Evolutionary conservation across 2,797 vertebrate species (phyloP).

Genomic region (Mormyrus hasselquistii): DNA sequence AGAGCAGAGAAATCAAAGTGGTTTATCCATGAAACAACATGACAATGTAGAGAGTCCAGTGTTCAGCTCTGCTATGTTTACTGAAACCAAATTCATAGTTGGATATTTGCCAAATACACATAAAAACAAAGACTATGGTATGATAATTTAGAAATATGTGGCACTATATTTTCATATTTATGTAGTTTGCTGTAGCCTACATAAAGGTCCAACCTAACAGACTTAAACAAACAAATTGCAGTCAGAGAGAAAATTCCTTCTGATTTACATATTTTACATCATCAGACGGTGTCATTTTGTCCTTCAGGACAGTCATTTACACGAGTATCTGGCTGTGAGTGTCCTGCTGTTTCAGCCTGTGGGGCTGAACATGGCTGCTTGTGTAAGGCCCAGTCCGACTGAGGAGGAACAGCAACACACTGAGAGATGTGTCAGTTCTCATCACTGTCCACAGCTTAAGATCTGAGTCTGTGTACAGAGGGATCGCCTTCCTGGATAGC

Average conservation of each 20-base stretch:
- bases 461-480: neutral
- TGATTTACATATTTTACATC: neutral
- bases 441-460: conserved; percentile 2
- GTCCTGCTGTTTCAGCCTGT: conserved; percentile 4
- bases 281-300: neutral
- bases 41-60: neutral
- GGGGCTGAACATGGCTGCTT: neutral
- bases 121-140: neutral
- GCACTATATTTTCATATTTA: neutral
- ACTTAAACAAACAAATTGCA: neutral
- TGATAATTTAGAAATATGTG: neutral
- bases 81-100: neutral
- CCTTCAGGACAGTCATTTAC: conserved; percentile 12
- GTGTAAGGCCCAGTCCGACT: neutral
- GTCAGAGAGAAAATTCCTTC: neutral
- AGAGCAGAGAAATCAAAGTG: neutral
- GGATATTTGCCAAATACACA: neutral
- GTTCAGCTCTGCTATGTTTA: neutral
- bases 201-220: neutral
- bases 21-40: neutral
- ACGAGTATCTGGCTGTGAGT: neutral
- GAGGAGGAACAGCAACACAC: neutral
- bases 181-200: neutral
- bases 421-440: neutral
- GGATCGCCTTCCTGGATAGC: neutral